Base-by-base conservation (phyloP, 1,140 invertebrate species). In the Cotesia glomerata region DNA sequence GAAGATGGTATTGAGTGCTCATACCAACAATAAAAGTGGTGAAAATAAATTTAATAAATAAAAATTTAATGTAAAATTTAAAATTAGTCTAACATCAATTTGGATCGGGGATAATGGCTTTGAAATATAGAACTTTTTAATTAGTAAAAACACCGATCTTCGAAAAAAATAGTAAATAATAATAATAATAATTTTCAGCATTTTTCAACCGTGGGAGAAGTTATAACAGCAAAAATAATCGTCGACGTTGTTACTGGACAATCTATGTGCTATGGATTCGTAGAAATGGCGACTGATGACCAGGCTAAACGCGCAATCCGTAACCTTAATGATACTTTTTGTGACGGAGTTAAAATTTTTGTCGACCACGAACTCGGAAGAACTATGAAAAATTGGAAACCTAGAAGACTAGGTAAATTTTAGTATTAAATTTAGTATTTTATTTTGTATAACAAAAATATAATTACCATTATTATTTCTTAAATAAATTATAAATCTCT, bases 251-350 rank as follows among this genome's bases (percentile, higher is more conserved):
- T 97, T 0, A 97, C 95, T 5, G 95, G 95, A 0, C 89, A 91
- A 74, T 94, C 94, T 0, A 92, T 92, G 82, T 89, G 94, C 58
- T 97, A 97, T 86, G 95, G 92, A 4, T 97, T 97, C 87, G 88
- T 97, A 9, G 95, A 97, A 85, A 96, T 91, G 88, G 89, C 90
- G 75, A 88, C 86, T 36, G 88, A 89, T 75, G 86, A 87, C 11
- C 88, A 90, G 73, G 92, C 92, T 34, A 84, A 89, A 58, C 87
- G 87, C 73, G 93, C 93, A 4, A 86, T 91, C 39, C 86, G 86
- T 67, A 84, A 91, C 59, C 89, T 89, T 64, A 84, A 88, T 67
- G 88, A 88, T 80, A 87, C 88, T 69, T 86, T 85, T 52, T 81
- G 92, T 32, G 90, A 91, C 78, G 88, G 90, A 7, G 80, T 91